Conservation (phyloP, 2,888 invertebrate genomes). For the Drosophila anomalata region DNA sequence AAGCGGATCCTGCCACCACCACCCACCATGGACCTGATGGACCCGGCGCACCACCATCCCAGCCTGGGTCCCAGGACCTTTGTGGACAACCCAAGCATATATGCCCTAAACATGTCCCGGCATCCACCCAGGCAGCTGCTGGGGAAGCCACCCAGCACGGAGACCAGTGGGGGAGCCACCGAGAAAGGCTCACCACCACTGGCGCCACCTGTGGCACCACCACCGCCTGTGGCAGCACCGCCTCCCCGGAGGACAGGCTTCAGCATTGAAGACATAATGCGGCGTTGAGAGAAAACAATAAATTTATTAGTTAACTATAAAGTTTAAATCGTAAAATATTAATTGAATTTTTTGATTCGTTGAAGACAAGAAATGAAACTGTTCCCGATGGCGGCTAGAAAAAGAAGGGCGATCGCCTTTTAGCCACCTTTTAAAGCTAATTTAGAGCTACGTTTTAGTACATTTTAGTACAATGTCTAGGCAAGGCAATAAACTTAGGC, state of each 20-base stretch:
- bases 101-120: constrained; percentile 82
- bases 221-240: constrained; percentile 78
- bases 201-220: constrained; percentile 82
- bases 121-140: constrained; percentile 74
- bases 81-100: constrained; percentile 62
- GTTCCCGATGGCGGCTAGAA: constrained; percentile 17
- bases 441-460: constrained; percentile 69
- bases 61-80: constrained; percentile 56
- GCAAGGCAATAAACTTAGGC: constrained; percentile 61
- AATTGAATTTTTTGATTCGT: neutral
- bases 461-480: constrained; percentile 74
- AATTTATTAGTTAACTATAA: constrained; percentile 13
- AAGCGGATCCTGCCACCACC: constrained; percentile 80
- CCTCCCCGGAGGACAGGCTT: constrained; percentile 91
- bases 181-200: constrained; percentile 50
- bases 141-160: constrained; percentile 54
- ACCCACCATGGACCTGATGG: constrained; percentile 69
- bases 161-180: constrained; percentile 80
- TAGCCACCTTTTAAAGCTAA: constrained; percentile 36
- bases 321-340: neutral
- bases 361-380: constrained; percentile 5
- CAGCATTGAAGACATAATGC: constrained; percentile 96
- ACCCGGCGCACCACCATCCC: constrained; percentile 48
- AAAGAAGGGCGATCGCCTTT: constrained; percentile 1
- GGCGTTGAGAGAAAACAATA: constrained; percentile 86